Percentiles rank a stretch among this genome's conserved stretches.
Evolutionary conservation across 35 echinoderm and acorn worm genomes (phyloP).

Genomic region (Ptychodera flava): DNA sequence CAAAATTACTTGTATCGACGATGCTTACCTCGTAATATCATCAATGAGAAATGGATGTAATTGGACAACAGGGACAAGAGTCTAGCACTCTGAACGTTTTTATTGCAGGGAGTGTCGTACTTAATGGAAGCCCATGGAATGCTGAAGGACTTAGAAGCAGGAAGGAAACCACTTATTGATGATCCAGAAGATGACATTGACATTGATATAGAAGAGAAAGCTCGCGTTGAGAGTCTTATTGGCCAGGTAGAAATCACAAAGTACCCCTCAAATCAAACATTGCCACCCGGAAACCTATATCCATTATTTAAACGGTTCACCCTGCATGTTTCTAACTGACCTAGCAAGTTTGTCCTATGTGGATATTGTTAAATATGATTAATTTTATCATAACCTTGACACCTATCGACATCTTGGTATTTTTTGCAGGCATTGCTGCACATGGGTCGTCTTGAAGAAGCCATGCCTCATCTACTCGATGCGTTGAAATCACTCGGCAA

Average conservation of each 20-base stretch:
- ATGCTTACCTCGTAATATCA: too few species aligned
- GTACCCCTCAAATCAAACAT: too few species aligned
- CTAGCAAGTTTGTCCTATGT: too few species aligned
- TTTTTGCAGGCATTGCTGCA: conserved; percentile 69
- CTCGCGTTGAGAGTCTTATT: conserved; percentile 70
- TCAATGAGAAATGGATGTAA: too few species aligned
- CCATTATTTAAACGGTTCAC: too few species aligned
- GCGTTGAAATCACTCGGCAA: conserved; percentile 66
- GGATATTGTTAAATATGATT: too few species aligned
- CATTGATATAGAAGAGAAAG: conserved; percentile 49
- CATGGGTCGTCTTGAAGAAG: conserved; percentile 87
- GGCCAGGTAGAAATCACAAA: conserved; percentile 88
- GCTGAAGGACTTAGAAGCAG: conserved; percentile 51
- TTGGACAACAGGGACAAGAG: too few species aligned
- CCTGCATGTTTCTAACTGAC: neutral
- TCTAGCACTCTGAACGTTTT: too few species aligned
- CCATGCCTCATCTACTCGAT: conserved; percentile 59
- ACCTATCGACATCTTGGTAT: too few species aligned
- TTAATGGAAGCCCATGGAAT: conserved; percentile 56
- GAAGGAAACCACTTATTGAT: conserved; percentile 55
- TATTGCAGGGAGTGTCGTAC: conserved; percentile 77
- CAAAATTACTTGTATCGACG: too few species aligned
- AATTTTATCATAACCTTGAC: too few species aligned
- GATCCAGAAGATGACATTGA: conserved; percentile 58
- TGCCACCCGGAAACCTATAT: too few species aligned